A percentile compares a stretch with the other conserved stretches of the same genome.
These are phyloP conservation scores for Trachelus tabidus DNA, from an alignment of 2,888 invertebrate species.

Conservation along the genomic window DNA sequence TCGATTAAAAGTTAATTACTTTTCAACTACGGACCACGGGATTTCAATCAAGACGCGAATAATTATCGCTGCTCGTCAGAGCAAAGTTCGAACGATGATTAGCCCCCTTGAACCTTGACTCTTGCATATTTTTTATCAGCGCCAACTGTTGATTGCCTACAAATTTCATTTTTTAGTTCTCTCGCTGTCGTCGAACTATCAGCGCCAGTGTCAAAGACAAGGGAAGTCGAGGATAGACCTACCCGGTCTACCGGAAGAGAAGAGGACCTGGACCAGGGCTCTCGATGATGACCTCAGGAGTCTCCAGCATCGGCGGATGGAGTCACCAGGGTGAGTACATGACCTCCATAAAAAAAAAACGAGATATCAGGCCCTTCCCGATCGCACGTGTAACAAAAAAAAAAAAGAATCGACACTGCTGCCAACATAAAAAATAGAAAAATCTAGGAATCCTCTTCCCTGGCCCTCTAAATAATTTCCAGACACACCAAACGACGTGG, in stretches of 20 bases:
- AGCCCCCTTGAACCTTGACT: background rate
- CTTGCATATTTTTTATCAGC: background rate
- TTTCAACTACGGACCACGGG: constrained; percentile 53
- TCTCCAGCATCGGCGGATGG: too few species aligned
- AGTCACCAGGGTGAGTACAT: too few species aligned
- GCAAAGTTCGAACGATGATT: background rate
- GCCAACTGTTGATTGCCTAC: background rate
- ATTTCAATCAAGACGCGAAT: constrained; percentile 57
- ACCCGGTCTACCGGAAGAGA: too few species aligned
- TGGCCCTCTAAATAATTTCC: background rate
- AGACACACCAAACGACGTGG: background rate
- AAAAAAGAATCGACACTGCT: background rate
- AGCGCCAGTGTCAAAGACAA: too few species aligned
- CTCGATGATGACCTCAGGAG: too few species aligned
- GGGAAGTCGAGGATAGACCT: too few species aligned
- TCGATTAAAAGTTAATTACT: constrained; percentile 62
- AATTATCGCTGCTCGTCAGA: constrained; percentile 36
- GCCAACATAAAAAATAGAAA: background rate
- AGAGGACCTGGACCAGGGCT: too few species aligned
- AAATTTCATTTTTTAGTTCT: background rate
- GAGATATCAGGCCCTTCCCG: background rate
- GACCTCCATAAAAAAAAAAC: background rate
- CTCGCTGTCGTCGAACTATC: background rate
- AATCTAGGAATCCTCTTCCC: too few species aligned
- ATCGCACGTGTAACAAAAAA: background rate